Evolutionary conservation across 2,888 invertebrate species (phyloP), one percentile per base, ranked within the genome.

Genomic region (Erannis defoliaria): DNA sequence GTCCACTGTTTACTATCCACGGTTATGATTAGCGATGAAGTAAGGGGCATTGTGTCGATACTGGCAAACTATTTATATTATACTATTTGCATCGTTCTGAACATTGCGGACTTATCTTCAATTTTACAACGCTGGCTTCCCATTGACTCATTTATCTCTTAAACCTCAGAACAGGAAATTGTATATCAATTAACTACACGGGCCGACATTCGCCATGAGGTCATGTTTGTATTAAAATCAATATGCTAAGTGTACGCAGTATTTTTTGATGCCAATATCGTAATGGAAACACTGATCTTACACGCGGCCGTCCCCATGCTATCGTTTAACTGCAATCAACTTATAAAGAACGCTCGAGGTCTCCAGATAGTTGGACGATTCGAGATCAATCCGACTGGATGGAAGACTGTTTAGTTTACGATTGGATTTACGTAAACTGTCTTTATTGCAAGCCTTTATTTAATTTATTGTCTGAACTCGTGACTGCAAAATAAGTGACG

Each of bases 171-270:
- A 55, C 61, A 61, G 61, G 55, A 62, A 61, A 60, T 42, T 23
- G 53, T 54, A 46, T 59, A 54, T 54, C 53, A 59, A 64, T 67
- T 61, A 70, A 62, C 66, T 62, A 45, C 26, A 40, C 5, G 23
- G 18, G 18, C 18, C 48, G 46, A 29, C 21, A 49, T 67, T 48
- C 55, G 48, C 46, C 14, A 65, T 74, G 68, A 75, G 64, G 70
- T 73, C 74, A 74, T 70, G 64, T 68, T 65, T 69, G 65, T 69
- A 72, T 73, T 68, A 71, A 69, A 66, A 72, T 72, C 73, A 76
- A 74, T 74, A 77, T 59, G 55, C 67, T 73, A 66, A 74, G 68
- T 74, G 71, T 70, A 71, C 53, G 61, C 54, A 46, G 42, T 65
- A 65, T 35, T 54, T 58, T 64, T 63, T 61, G 55, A 43, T 43